phyloP scores from a whole-genome alignment of 2,888 invertebrate species.

The Caenorhabditis afra region DNA sequence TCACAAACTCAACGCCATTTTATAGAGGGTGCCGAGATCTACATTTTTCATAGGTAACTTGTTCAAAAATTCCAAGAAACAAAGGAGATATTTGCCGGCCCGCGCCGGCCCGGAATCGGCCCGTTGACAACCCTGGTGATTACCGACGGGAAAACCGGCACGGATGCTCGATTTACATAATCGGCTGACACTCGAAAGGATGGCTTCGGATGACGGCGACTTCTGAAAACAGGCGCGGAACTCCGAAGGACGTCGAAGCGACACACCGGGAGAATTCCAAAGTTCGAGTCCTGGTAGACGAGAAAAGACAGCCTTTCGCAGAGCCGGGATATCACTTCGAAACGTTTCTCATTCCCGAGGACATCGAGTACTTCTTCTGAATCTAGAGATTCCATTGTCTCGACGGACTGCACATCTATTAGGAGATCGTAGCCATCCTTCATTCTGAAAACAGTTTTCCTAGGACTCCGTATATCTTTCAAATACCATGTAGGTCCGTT shows the following conservation, averaged over 20 bases:
- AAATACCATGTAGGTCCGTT: too few relatives aligned
- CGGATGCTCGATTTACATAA: slow-evolving; percentile 45
- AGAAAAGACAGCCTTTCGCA: slow-evolving; percentile 40
- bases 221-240: slow-evolving; percentile 11
- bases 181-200: slow-evolving; percentile 20
- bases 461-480: too few relatives aligned
- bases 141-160: slow-evolving; percentile 26
- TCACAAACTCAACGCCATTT: too few relatives aligned
- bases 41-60: too few relatives aligned
- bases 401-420: slow-evolving; percentile 24
- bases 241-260: too few relatives aligned
- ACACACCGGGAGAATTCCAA: slow-evolving; percentile 35
- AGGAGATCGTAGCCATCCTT: slow-evolving; percentile 19
- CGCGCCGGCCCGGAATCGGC: too few relatives aligned
- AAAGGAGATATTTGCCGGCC: too few relatives aligned
- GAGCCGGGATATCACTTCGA: slow-evolving; percentile 32
- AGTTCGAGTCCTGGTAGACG: slow-evolving; percentile 47
- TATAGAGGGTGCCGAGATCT: too few relatives aligned
- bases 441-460: slow-evolving; percentile 29
- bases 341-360: not conserved
- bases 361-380: not conserved
- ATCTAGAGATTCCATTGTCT: slow-evolving; percentile 18
- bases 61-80: too few relatives aligned
- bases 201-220: not conserved
- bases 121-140: too few relatives aligned